phyloP scores from a whole-genome alignment of 2,797 vertebrate species.

The Cirrhinus molitorella region DNA sequence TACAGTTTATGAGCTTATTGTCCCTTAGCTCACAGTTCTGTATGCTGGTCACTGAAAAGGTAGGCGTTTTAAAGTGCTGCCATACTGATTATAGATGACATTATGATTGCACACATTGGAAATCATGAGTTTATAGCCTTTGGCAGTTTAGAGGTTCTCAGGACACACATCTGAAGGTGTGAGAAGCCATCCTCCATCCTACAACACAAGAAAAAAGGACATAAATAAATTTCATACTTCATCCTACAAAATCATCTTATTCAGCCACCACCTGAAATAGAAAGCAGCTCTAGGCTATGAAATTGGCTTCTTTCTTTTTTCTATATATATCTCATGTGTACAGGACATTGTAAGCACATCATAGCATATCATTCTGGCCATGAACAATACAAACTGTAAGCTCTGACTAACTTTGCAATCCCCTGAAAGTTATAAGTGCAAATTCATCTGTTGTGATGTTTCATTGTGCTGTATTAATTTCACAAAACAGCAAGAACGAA shows the following conservation, averaged over 20 bases:
- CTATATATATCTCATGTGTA: neutral
- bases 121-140: slow-evolving; percentile 31
- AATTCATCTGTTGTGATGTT: slow-evolving; percentile 1
- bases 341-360: neutral
- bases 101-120: slow-evolving; percentile 3
- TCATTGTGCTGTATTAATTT: neutral
- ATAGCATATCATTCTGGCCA: neutral
- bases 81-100: slow-evolving; percentile 45
- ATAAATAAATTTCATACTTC: slow-evolving; percentile 15
- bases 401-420: neutral
- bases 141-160: neutral
- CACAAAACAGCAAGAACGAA: neutral
- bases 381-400: neutral
- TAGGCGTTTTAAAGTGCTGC: slow-evolving; percentile 14
- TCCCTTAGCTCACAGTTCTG: slow-evolving; percentile 9
- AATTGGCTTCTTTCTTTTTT: neutral
- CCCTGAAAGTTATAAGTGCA: neutral
- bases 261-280: neutral
- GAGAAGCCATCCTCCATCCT: slow-evolving; percentile 45
- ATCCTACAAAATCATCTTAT: neutral
- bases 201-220: slow-evolving; percentile 17
- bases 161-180: neutral
- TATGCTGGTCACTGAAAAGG: neutral
- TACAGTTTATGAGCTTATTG: slow-evolving; percentile 20
- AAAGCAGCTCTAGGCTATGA: neutral